phyloP scores from a whole-genome alignment of 2,888 invertebrate genomes.

The Eupeodes latifasciatus region DNA sequence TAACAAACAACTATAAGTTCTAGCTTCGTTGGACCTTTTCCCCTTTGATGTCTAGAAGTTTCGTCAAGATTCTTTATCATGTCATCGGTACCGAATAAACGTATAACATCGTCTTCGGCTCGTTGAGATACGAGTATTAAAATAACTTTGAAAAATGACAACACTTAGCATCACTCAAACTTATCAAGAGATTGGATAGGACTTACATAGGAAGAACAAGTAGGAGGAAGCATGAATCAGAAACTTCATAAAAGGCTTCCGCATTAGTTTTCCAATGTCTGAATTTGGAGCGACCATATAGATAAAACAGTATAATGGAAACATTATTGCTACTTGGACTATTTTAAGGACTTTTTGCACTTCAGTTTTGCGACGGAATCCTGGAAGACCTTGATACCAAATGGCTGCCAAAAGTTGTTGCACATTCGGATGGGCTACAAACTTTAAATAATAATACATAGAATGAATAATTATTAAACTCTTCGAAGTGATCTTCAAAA shows the following conservation, averaged over 20 bases:
- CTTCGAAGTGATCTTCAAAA: too few relatives aligned
- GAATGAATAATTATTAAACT: neutral
- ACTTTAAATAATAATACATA: constrained; percentile 85
- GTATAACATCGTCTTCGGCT: constrained; percentile 91
- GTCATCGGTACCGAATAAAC: constrained; percentile 89
- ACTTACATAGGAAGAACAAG: constrained; percentile 93
- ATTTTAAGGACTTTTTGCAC: constrained; percentile 90
- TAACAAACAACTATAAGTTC: constrained; percentile 93
- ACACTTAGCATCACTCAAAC: neutral
- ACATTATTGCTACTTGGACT: constrained; percentile 90
- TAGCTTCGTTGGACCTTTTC: constrained; percentile 92
- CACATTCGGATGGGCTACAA: constrained; percentile 97
- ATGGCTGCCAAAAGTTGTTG: constrained; percentile 95
- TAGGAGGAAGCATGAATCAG: constrained; percentile 97
- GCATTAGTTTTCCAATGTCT: constrained; percentile 91
- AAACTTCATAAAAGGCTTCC: constrained; percentile 98
- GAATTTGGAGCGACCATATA: constrained; percentile 95
- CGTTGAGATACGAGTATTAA: constrained; percentile 96
- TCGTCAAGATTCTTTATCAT: constrained; percentile 88
- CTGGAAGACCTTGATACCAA: constrained; percentile 98
- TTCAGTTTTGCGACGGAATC: constrained; percentile 93
- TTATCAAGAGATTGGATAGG: constrained; percentile 1
- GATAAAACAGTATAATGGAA: constrained; percentile 93
- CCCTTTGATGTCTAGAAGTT: constrained; percentile 90
- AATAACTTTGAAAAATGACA: constrained; percentile 87